Evolutionary conservation across 2,797 vertebrate genomes (phyloP).

Genomic region (Micromesistius poutassou): DNA sequence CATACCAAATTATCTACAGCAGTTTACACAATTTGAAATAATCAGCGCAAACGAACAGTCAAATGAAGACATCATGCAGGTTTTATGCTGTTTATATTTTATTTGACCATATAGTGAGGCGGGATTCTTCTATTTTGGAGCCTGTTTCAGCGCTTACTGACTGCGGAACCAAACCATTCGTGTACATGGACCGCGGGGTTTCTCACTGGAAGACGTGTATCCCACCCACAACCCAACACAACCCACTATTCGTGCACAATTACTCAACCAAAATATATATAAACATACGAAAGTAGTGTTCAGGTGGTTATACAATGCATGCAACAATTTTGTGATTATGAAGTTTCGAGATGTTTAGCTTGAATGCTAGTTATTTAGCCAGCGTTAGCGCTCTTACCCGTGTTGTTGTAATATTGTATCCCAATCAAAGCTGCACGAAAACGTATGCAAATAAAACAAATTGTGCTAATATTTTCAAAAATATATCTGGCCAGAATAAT

Average conservation of each 20-base stretch:
- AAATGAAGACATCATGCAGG: background rate
- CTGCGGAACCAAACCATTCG: too few species aligned
- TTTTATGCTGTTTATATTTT: background rate
- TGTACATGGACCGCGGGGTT: background rate
- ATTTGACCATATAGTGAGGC: too few species aligned
- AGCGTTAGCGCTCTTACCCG: constrained; percentile 65
- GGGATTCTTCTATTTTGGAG: too few species aligned
- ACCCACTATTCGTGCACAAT: too few species aligned
- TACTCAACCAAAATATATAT: background rate
- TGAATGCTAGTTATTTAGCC: constrained; percentile 54
- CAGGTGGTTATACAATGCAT: background rate
- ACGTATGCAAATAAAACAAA: constrained; percentile 35
- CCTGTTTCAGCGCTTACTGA: too few species aligned
- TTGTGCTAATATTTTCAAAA: constrained; percentile 23
- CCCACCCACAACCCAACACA: background rate
- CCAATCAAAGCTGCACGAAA: constrained; percentile 24
- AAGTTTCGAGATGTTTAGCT: constrained; percentile 50
- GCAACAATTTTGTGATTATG: constrained; percentile 9
- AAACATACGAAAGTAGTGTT: background rate
- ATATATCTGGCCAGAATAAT: constrained; percentile 27
- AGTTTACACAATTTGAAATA: background rate
- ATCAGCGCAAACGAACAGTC: background rate
- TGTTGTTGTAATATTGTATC: constrained; percentile 31
- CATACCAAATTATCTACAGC: background rate
- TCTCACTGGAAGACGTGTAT: background rate